Evolutionary conservation across 2,113 vertebrate genomes (phyloP), one percentile per base, ranked within the genome.

Genomic region (Pholis gunnellus): DNA sequence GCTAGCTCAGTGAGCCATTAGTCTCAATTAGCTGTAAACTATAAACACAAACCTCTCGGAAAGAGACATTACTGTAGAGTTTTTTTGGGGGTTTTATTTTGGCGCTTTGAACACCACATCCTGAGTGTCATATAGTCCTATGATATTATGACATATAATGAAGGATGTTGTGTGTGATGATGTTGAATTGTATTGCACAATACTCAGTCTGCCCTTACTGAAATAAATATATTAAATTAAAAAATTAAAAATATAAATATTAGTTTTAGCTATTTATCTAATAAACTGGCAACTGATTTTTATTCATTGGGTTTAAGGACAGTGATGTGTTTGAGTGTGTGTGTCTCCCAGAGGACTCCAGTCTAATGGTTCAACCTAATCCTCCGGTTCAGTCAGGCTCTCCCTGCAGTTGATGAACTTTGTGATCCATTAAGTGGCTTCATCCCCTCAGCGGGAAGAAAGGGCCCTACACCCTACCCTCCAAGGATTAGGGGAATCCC

Each of bases 341-440:
- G 59, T 68, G 42, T 56, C 34, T 59, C 77, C n/a, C 46, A 52
- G 31, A 83, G 63, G 83, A 80, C 81, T 82, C 20, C 14, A 72
- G 75, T 79, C 70, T 79, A 84, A 87, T 79, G 75, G 82, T 78
- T 88, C 67, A 86, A 88, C 85, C 68, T 69, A 72, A 89, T 81
- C 73, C 77, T 82, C 67, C 80, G 81, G 81, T 86, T 86, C 83
- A 80, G 80, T 63, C 78, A 60, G 67, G 71, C 76, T 91, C 82
- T 91, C 84, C 85, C 82, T 88, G 79, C 42, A 85, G 72, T 90
- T 93, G 91, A 95, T 94, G 94, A 93, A 92, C 91, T 93, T 88
- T 89, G 91, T 91, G 93, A 93, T 93, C 91, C 91, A 94, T 93
- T 94, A 93, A 93, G 81, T 93, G 90, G 57, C 87, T 91, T 85